Evolutionary conservation across 2,113 vertebrate genomes (phyloP), one percentile per base, ranked within the genome.

Genomic region (Semicossyphus pulcher): DNA sequence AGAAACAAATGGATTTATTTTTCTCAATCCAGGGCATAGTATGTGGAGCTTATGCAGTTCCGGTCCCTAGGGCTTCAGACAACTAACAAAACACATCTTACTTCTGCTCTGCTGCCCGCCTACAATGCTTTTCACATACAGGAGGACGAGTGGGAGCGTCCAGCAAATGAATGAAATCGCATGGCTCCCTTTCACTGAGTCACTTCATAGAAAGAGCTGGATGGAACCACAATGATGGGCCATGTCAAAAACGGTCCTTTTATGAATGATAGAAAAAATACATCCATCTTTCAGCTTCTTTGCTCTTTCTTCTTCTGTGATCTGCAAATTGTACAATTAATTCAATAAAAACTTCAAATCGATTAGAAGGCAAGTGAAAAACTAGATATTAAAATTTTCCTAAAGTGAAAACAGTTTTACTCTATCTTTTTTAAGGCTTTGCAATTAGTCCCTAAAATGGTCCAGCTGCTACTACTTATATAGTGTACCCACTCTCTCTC

Each of bases 1-100:
- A 88, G 93, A 95, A 96, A 96, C 94, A 95, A 94, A 95, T 89
- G 88, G 94, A 95, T 95, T 94, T 93, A 94, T 95, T 96, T 94
- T 94, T 90, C 89, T 93, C 92, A 91, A 90, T 93, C 93, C 94
- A 80, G 93, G 87, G 92, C 88, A 94, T 94, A 95, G 94, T 92
- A 92, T 93, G 65, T 90, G 91, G 92, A 94, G 94, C 93, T 96
- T 95, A 95, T 93, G 89, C 65, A 83, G 94, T 96, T 96, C 96
- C 95, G 94, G 94, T 93, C 94, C 93, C 92, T 91, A 88, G 93
- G 94, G 94, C 92, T 95, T 95, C 94, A 96, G 95, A 96, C 95
- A 80, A 91, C 94, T 94, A 95, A 97, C 96, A 97, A 96, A 96
- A 96, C 95, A 94, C 92, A 80, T 94, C 93, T 96, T 96, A 96